These are phyloP conservation scores for Eurytoma adleriae DNA, from an alignment of 2,888 invertebrate genomes.

Conservation along the genomic window DNA sequence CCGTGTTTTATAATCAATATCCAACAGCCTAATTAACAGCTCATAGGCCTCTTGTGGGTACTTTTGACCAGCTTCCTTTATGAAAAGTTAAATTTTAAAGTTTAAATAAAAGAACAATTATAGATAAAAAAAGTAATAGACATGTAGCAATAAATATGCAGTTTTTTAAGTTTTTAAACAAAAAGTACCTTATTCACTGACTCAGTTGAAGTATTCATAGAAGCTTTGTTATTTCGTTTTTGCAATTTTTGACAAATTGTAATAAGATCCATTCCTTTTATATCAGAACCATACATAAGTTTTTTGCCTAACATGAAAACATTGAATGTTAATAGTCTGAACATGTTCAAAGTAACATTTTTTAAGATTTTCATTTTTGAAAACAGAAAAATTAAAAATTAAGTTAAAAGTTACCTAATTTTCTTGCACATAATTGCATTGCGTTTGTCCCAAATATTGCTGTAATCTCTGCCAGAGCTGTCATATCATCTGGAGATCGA, in stretches of 20 bases:
- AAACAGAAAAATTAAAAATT: slow-evolving; percentile 45
- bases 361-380: slow-evolving; percentile 44
- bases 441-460: slow-evolving; percentile 86
- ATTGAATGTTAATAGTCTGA: not conserved
- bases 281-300: slow-evolving; percentile 77
- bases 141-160: slow-evolving; percentile 60
- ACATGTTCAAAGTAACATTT: slow-evolving; percentile 29
- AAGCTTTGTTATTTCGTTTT: slow-evolving; percentile 63
- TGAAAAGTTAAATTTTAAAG: slow-evolving; percentile 49
- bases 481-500: slow-evolving; percentile 86
- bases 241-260: slow-evolving; percentile 71
- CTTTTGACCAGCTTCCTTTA: slow-evolving; percentile 64
- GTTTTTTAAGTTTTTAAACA: slow-evolving; percentile 54
- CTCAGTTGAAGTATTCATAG: slow-evolving; percentile 39
- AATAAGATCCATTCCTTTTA: slow-evolving; percentile 76
- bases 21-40: slow-evolving; percentile 84
- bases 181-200: slow-evolving; percentile 66
- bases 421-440: slow-evolving; percentile 82
- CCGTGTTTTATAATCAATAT: slow-evolving; percentile 87
- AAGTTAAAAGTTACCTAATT: slow-evolving; percentile 80
- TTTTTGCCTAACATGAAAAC: slow-evolving; percentile 75
- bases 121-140: slow-evolving; percentile 34
- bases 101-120: not conserved
- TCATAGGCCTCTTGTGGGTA: slow-evolving; percentile 87
- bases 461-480: slow-evolving; percentile 89